phyloP scores from a whole-genome alignment of 2,888 invertebrate genomes.

The Drosophila atripex region DNA sequence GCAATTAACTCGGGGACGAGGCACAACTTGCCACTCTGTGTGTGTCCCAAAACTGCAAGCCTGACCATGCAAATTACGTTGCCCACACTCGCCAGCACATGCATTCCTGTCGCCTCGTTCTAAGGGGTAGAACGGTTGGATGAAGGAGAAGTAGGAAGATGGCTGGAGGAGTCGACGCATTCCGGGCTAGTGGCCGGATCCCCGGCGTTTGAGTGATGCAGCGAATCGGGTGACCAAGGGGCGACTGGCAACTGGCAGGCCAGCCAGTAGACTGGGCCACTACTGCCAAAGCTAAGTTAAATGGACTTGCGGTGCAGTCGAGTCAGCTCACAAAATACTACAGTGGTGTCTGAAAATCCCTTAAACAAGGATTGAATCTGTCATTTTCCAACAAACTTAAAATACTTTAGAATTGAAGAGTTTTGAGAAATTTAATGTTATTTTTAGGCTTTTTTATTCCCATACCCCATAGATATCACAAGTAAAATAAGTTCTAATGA shows the following conservation, averaged over 20 bases:
- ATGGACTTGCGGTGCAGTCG: constrained; percentile 79
- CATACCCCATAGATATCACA: not conserved
- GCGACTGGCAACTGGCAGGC: constrained; percentile 19
- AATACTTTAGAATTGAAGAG: not conserved
- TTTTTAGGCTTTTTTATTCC: not conserved
- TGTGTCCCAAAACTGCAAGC: constrained; percentile 56
- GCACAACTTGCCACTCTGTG: constrained; percentile 50
- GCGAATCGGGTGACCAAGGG: constrained; percentile 48
- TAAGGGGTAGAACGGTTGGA: constrained; percentile 33
- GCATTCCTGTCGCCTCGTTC: constrained; percentile 69
- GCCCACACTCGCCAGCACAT: constrained; percentile 47
- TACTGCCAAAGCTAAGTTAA: constrained; percentile 71
- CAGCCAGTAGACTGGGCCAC: constrained; percentile 27
- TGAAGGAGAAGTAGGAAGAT: not conserved
- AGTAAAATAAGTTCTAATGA: not conserved
- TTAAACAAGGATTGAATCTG: too few species aligned
- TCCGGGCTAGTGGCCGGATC: not conserved
- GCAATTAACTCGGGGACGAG: constrained; percentile 68
- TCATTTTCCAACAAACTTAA: too few species aligned
- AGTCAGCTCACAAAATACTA: constrained; percentile 40
- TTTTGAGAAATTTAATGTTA: not conserved
- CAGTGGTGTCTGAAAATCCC: not conserved
- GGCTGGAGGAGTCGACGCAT: not conserved
- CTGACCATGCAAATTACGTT: constrained; percentile 77
- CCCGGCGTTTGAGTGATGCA: constrained; percentile 70